Percentiles rank a stretch among this genome's conserved stretches.
These are phyloP conservation scores for Moxostoma hubbsi DNA, from an alignment of 2,797 vertebrate genomes.

Conservation along the genomic window DNA sequence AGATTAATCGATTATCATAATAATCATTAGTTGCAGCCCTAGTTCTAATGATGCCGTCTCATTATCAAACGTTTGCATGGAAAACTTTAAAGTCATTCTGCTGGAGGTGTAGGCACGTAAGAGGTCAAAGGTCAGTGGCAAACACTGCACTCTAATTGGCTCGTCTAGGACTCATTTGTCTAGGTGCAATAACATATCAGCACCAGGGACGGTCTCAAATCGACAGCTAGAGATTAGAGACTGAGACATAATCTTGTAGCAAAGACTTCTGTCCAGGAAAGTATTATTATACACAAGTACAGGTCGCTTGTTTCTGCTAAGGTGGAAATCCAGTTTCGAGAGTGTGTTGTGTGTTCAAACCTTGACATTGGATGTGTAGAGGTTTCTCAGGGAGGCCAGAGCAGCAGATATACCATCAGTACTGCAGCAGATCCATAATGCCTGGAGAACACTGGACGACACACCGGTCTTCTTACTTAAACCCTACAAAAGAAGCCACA, in stretches of 20 bases:
- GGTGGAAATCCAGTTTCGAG: too few relatives aligned
- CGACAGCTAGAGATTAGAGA: background rate
- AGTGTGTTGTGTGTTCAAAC: slow-evolving; percentile 67
- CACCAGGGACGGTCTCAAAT: background rate
- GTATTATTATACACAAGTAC: too few relatives aligned
- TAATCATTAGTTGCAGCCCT: too few relatives aligned
- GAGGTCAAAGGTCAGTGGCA: slow-evolving; percentile 19
- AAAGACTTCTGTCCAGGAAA: too few relatives aligned
- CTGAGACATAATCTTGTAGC: background rate
- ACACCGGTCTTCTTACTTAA: slow-evolving; percentile 94
- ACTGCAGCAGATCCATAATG: slow-evolving; percentile 93
- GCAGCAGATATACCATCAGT: slow-evolving; percentile 94
- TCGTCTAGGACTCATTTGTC: background rate
- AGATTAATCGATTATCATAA: too few relatives aligned
- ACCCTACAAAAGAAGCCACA: slow-evolving; percentile 77
- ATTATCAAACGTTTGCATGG: background rate
- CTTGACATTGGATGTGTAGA: slow-evolving; percentile 98
- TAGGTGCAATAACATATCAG: background rate
- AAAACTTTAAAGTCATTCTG: background rate
- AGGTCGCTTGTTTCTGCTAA: too few relatives aligned
- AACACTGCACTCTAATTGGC: slow-evolving; percentile 18
- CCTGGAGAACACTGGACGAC: slow-evolving; percentile 96
- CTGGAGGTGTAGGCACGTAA: background rate
- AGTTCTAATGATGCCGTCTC: slow-evolving; percentile 3
- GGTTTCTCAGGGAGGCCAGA: slow-evolving; percentile 93